These are phyloP conservation scores for Heptranchias perlo DNA, from an alignment of 2,113 vertebrate genomes.

Conservation along the genomic window DNA sequence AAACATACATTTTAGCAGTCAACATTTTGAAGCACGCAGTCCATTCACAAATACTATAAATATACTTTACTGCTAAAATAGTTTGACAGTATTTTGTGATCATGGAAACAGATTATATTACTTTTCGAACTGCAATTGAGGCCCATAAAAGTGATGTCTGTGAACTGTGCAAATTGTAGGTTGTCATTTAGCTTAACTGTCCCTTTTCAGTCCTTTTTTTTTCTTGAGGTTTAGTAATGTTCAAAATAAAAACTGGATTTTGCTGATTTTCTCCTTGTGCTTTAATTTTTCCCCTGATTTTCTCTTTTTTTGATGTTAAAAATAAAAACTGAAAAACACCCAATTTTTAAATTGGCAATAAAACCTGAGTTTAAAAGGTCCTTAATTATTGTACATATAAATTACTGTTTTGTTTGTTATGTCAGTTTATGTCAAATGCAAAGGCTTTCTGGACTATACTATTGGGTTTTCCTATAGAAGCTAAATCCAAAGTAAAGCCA, in stretches of 20 bases:
- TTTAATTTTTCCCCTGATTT: not conserved
- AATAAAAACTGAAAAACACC: not conserved
- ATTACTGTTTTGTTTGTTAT: not conserved
- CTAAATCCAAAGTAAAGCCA: constrained; percentile 25
- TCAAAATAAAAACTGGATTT: not conserved
- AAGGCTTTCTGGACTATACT: not conserved
- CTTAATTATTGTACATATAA: not conserved
- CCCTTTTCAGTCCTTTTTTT: not conserved
- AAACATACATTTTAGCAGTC: not conserved
- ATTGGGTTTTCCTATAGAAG: not conserved
- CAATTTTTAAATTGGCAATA: not conserved
- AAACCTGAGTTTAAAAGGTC: not conserved
- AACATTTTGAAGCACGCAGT: not conserved
- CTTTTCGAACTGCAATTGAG: constrained; percentile 23
- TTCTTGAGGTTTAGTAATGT: not conserved
- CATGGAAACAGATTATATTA: not conserved
- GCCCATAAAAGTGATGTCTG: not conserved
- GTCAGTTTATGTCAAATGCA: not conserved
- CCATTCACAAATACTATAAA: constrained; percentile 24
- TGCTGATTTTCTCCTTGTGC: not conserved
- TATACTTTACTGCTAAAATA: constrained; percentile 16
- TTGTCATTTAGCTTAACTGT: constrained; percentile 13
- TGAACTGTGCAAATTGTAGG: constrained; percentile 19
- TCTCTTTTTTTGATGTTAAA: not conserved
- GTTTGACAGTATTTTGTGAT: constrained; percentile 31